Conservation (phyloP, 1,140 invertebrate genomes). For the Patella vulgata region DNA sequence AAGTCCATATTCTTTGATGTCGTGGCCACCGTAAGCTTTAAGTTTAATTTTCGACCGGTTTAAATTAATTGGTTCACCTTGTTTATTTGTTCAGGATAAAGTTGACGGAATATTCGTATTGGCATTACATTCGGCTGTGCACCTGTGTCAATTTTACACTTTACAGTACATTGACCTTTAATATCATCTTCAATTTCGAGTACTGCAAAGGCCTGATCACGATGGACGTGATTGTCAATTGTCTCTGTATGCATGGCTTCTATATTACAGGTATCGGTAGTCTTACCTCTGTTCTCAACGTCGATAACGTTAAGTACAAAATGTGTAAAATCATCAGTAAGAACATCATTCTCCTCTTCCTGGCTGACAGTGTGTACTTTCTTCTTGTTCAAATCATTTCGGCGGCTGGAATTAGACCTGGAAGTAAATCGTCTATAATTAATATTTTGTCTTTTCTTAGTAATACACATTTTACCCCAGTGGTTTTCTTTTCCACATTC, state of each 20-base stretch:
- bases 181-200: slow-evolving; percentile 8
- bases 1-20: background rate
- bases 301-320: no score
- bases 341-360: no score
- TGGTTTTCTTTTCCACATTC: slow-evolving; percentile 4
- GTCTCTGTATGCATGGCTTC: background rate
- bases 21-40: background rate
- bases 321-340: no score
- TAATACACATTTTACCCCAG: slow-evolving; percentile 1
- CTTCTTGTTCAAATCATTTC: background rate
- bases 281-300: no score
- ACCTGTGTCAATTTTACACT: slow-evolving; percentile 27
- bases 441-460: background rate
- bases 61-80: background rate
- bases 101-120: slow-evolving; percentile 2
- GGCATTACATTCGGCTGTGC: slow-evolving; percentile 23
- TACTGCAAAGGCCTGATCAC: slow-evolving; percentile 34
- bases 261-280: slow-evolving; percentile 11
- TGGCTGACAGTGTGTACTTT: background rate
- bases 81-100: slow-evolving; percentile 32
- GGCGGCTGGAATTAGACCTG: background rate
- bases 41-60: no score
- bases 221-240: slow-evolving; percentile 26
- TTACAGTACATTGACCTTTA: slow-evolving; percentile 1
- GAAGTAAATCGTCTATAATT: background rate